Percentiles rank a stretch among this genome's conserved stretches.
Evolutionary conservation across 2,888 invertebrate species (phyloP).

Genomic region (Thyatira batis): DNA sequence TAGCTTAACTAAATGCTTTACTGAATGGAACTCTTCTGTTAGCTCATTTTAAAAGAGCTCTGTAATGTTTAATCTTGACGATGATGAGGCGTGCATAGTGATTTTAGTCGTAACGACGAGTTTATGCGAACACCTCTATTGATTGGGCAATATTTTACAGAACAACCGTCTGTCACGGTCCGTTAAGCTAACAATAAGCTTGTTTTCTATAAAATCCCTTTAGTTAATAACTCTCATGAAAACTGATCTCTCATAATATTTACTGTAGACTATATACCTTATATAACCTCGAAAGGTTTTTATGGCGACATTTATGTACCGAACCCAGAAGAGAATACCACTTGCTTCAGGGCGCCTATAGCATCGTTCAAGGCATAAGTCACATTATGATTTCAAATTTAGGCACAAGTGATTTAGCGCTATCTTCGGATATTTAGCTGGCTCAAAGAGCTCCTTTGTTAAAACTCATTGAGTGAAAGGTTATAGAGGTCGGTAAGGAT

Average conservation of each 20-base stretch:
- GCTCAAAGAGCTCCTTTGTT: too few species aligned
- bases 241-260: neutral
- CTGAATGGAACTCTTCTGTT: neutral
- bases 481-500: too few species aligned
- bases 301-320: neutral
- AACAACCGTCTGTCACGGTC: slow-evolving; percentile 1
- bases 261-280: neutral
- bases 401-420: too few species aligned
- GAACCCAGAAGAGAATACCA: neutral
- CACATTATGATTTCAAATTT: neutral
- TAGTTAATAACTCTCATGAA: neutral
- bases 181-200: neutral
- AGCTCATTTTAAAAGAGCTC: neutral
- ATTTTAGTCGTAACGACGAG: neutral
- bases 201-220: slow-evolving; percentile 3
- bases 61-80: neutral
- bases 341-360: neutral
- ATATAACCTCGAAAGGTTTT: neutral
- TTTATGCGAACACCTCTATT: neutral
- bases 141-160: too few species aligned
- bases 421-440: too few species aligned
- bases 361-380: neutral
- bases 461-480: too few species aligned
- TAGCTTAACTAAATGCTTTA: neutral
- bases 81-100: neutral